Base-by-base conservation (phyloP, 2,113 vertebrate genomes). In the Muscicapa adusta region DNA sequence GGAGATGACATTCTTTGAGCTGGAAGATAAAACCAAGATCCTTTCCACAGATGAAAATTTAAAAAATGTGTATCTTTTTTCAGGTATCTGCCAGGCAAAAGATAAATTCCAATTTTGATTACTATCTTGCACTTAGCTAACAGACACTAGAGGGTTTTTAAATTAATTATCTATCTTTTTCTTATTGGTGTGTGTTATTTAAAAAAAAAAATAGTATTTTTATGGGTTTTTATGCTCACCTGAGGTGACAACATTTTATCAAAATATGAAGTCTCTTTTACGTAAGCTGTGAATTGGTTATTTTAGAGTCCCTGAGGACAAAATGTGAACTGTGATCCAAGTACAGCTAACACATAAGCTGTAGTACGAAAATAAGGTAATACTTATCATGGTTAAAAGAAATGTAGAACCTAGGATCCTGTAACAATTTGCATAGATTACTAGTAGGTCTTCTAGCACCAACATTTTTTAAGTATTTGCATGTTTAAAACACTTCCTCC, bases 401-500 rank as follows among this genome's bases (percentile, higher is more conserved):
- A 87, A 51, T 45, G 19, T 42, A 68, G 45, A 91, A 66, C 33
- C 23, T 68, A 61, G 28, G 62, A 66, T 85, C 73, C 29, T 47
- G 54, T 42, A 85, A 47, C 3, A 66, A 68, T 89, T 85, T 80
- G 12, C 74, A 65, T 48, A 62, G 42, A 79, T 76, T 76, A 56
- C 38, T 25, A 18, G 9, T 76, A 61, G 33, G 28, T 53, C 62
- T 88, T 65, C 66, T 82, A 82, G 66, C 42, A 73, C 18, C 50
- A 84, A 36, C 38, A 38, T 88, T 92, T 81, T 68, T 14, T 7
- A 91, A 76, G 24, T 51, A 80, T 94, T 94, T 88, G 33, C 78
- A 73, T 89, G 23, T 89, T 83, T 77, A 93, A 94, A 91, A 29
- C 26, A 73, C 63, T 93, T 96, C 78, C 63, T 89, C 8, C 58